Evolutionary conservation across 2,113 vertebrate species (phyloP).

Genomic region (Bambusicola thoracicus): DNA sequence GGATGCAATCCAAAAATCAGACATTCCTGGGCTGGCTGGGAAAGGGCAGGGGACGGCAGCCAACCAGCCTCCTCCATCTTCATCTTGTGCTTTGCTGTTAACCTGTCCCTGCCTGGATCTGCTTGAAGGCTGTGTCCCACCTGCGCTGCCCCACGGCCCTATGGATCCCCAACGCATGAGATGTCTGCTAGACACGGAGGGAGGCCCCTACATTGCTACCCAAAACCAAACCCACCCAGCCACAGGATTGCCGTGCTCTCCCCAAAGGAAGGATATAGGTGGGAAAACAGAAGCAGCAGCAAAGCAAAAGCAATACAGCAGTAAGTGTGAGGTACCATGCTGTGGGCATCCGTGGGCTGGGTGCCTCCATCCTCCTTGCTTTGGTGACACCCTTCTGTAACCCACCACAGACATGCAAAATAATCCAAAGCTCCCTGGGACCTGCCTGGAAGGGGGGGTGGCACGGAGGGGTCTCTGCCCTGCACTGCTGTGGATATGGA

Average conservation of each 20-base stretch:
- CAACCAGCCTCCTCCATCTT: not conserved
- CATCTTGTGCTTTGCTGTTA: not conserved
- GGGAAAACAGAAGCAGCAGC: not conserved
- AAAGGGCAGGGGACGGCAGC: not conserved
- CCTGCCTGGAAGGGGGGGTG: not conserved
- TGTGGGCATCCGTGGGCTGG: not conserved
- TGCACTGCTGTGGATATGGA: not conserved
- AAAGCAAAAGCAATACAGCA: not conserved
- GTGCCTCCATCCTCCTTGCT: not conserved
- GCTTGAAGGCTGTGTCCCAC: not conserved
- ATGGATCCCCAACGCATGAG: not conserved
- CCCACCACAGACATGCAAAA: not conserved
- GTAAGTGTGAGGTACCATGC: rapidly evolving
- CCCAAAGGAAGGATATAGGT: not conserved
- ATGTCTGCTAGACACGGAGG: not conserved
- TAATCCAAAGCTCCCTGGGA: not conserved
- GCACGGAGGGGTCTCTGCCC: not conserved
- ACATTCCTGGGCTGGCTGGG: not conserved
- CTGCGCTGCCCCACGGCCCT: not conserved
- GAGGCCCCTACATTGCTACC: not conserved
- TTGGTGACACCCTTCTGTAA: rapidly evolving
- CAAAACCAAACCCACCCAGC: not conserved
- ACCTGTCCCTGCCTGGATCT: not conserved
- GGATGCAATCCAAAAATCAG: not conserved
- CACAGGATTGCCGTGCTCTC: not conserved